phyloP scores from a whole-genome alignment of 2,797 vertebrate species.

The Leptodactylus fallax region DNA sequence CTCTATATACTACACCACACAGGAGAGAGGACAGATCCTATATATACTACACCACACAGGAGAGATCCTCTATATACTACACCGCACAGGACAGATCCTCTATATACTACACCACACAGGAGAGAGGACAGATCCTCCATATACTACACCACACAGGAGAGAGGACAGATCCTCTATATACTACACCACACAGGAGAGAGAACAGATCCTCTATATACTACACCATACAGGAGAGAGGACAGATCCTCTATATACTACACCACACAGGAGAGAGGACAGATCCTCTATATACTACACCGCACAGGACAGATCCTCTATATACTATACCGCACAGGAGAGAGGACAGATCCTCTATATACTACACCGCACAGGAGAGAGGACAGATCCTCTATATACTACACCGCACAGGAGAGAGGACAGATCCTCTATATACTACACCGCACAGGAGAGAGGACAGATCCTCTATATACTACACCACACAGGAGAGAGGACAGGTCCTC shows the following conservation, averaged over 20 bases:
- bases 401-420: neutral
- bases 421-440: conserved; percentile 3
- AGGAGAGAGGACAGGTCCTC: neutral
- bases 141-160: neutral
- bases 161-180: neutral
- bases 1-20: neutral
- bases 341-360: neutral
- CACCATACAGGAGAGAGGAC: neutral
- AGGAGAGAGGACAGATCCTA: neutral
- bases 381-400: neutral
- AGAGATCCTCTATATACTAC: neutral
- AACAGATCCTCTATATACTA: neutral
- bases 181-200: neutral
- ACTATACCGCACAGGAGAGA: neutral
- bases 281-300: neutral
- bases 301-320: neutral
- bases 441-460: neutral
- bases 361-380: neutral
- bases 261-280: neutral
- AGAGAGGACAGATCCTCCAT: neutral
- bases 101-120: conserved; percentile 6
- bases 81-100: neutral
- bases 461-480: conserved; percentile 1
- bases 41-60: neutral
- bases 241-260: neutral